A percentile compares a stretch with the other conserved stretches of the same genome.
Conservation (phyloP, 2,797 vertebrate genomes). For the Fratercula arctica region DNA sequence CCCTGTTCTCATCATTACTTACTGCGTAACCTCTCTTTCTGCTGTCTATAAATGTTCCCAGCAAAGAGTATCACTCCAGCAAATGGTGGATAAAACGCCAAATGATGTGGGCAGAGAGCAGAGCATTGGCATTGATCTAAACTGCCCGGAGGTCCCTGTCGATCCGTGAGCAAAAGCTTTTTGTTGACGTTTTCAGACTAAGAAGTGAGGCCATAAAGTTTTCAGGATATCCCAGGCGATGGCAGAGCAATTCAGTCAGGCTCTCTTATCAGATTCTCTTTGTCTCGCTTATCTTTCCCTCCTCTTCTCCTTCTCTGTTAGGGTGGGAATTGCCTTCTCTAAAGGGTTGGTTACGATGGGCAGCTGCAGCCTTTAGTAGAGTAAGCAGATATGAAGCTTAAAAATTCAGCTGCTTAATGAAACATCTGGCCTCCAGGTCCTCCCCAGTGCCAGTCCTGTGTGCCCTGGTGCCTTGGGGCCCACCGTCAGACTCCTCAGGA, state of each 20-base stretch:
- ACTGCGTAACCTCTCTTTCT: background rate
- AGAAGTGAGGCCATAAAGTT: background rate
- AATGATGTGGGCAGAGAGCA: background rate
- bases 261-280: background rate
- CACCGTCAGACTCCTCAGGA: background rate
- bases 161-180: background rate
- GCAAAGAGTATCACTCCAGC: background rate
- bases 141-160: background rate
- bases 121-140: conserved; percentile 6
- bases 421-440: background rate
- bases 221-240: background rate
- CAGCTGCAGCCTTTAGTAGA: background rate
- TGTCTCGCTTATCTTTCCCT: background rate
- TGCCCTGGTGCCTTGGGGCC: fast-evolving
- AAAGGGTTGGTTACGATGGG: background rate
- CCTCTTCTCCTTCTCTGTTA: background rate
- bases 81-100: background rate
- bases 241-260: background rate
- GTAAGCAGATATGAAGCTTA: background rate
- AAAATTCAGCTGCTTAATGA: background rate
- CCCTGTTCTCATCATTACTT: background rate
- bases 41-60: conserved; percentile 9
- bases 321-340: background rate
- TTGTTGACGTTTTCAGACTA: background rate
- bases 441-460: background rate